phyloP scores from a whole-genome alignment of 2,888 invertebrate genomes.

The Catocala fraxini region DNA sequence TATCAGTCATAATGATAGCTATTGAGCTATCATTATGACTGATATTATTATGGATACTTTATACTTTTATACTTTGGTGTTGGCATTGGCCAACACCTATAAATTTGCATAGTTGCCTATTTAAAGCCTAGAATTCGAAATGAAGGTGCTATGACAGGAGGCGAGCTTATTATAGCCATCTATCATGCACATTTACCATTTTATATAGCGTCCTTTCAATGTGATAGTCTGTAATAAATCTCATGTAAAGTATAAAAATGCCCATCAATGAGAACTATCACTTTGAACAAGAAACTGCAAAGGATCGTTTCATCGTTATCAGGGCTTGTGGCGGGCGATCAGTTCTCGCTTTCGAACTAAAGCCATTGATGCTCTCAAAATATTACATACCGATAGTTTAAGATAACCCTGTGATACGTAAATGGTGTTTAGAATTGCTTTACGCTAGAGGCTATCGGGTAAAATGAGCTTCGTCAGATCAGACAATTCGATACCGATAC shows the following conservation, averaged over 20 bases:
- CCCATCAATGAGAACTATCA: slow-evolving; percentile 20
- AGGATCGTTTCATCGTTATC: slow-evolving; percentile 65
- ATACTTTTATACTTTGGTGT: no score
- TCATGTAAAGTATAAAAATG: slow-evolving; percentile 15
- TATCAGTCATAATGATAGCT: no score
- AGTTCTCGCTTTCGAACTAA: slow-evolving; percentile 72
- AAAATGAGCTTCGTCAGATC: background rate
- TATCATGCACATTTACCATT: no score
- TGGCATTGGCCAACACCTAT: no score
- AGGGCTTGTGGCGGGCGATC: slow-evolving; percentile 66
- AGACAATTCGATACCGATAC: slow-evolving; percentile 4
- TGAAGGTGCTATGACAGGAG: no score
- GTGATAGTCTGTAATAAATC: no score
- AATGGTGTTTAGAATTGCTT: slow-evolving; percentile 79
- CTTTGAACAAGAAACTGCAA: slow-evolving; percentile 43
- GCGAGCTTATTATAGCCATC: no score
- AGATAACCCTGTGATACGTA: slow-evolving; percentile 78
- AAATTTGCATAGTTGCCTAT: no score
- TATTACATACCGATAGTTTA: slow-evolving; percentile 59
- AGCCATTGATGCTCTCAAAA: slow-evolving; percentile 72
- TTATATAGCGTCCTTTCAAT: no score
- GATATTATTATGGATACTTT: no score
- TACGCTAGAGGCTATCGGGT: slow-evolving; percentile 61
- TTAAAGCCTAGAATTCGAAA: no score
- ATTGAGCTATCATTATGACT: no score